phyloP scores from a whole-genome alignment of 2,888 invertebrate species.

The Agonum fuliginosum region DNA sequence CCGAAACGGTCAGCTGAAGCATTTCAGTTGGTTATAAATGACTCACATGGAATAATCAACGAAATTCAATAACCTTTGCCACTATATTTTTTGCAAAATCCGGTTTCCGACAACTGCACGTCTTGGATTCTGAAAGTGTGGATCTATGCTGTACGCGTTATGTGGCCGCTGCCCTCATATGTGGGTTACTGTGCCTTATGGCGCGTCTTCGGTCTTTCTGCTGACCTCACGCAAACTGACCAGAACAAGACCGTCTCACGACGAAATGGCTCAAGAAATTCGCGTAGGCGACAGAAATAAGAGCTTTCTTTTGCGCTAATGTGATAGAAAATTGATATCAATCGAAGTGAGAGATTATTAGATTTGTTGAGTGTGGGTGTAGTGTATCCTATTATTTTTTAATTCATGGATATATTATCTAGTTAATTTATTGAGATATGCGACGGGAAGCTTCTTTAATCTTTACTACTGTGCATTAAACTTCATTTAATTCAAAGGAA shows the following conservation, averaged over 20 bases:
- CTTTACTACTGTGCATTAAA: too few species aligned
- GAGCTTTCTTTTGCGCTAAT: neutral
- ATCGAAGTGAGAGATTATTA: too few species aligned
- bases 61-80: too few species aligned
- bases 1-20: too few species aligned
- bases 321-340: neutral
- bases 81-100: neutral
- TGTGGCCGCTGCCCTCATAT: neutral
- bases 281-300: neutral
- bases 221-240: neutral
- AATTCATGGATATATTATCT: too few species aligned
- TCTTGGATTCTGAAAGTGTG: neutral
- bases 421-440: too few species aligned
- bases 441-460: too few species aligned
- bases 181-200: constrained; percentile 2
- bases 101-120: neutral
- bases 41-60: too few species aligned
- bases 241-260: neutral
- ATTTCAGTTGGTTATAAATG: too few species aligned
- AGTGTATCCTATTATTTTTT: too few species aligned
- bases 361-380: too few species aligned
- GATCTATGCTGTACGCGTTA: neutral
- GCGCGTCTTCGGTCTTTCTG: neutral
- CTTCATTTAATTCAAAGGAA: too few species aligned
- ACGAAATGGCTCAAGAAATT: neutral